Evolutionary conservation across 1,140 invertebrate genomes (phyloP).

Genomic region (Onthophagus taurus): DNA sequence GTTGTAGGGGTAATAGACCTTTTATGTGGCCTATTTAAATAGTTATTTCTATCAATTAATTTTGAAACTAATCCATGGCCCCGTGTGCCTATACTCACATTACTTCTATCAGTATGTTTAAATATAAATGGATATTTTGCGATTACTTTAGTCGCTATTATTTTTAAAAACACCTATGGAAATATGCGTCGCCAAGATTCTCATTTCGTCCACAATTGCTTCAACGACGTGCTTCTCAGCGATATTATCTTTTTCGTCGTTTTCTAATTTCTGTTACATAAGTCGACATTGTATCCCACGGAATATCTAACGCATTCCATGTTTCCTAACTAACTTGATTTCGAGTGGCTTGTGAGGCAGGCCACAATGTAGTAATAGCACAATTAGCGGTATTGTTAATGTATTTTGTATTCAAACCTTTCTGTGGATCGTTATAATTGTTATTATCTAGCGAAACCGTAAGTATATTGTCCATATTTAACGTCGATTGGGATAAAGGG

Average conservation of each 20-base stretch:
- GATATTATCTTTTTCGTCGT: background rate
- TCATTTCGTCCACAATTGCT: constrained; percentile 2
- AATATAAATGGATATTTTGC: constrained; percentile 8
- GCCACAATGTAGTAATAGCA: background rate
- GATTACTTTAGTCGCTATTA: constrained; percentile 10
- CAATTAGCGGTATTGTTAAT: background rate
- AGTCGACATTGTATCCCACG: background rate
- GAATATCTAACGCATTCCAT: background rate
- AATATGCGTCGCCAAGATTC: constrained; percentile 1
- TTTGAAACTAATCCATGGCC: background rate
- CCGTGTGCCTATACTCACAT: constrained; percentile 2
- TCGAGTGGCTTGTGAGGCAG: background rate
- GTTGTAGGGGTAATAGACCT: too few relatives aligned
- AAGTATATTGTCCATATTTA: too few relatives aligned
- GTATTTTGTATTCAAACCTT: background rate
- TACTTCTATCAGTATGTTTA: constrained; percentile 5
- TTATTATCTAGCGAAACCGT: too few relatives aligned
- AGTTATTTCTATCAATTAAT: constrained; percentile 7
- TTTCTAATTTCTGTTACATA: background rate
- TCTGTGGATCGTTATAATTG: too few relatives aligned
- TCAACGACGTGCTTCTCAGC: constrained; percentile 3
- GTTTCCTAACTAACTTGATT: background rate
- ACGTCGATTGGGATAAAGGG: too few relatives aligned
- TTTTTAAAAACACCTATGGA: constrained; percentile 6
- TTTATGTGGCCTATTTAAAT: constrained; percentile 13